Conservation (phyloP, 1,140 invertebrate genomes). For the Macrostomum lignano region DNA sequence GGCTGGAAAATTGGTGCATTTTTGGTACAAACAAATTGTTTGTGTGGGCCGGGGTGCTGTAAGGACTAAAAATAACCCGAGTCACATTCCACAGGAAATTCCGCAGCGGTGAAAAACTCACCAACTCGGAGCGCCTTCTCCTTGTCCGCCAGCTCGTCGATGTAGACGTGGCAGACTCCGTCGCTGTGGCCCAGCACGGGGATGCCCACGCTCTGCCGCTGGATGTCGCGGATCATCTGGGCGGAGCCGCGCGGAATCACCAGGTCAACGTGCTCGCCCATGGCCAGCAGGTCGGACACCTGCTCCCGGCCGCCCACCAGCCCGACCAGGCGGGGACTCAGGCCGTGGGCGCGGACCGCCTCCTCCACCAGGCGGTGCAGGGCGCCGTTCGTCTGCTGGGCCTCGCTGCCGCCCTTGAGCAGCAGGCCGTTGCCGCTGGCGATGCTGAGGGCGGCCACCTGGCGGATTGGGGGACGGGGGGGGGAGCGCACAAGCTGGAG, state of each 20-base stretch:
- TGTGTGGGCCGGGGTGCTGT: too few species aligned
- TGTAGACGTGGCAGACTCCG: conserved; percentile 78
- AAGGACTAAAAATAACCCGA: too few species aligned
- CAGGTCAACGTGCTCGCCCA: conserved; percentile 76
- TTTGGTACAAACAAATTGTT: too few species aligned
- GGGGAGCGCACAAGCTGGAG: too few species aligned
- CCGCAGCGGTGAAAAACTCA: too few species aligned
- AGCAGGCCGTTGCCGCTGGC: conserved; percentile 78
- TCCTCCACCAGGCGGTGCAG: conserved; percentile 74
- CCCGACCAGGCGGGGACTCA: conserved; percentile 1
- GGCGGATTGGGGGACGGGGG: too few species aligned
- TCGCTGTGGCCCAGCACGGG: conserved; percentile 90
- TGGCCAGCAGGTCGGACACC: conserved; percentile 58
- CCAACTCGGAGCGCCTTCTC: conserved; percentile 54
- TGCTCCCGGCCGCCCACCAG: conserved; percentile 65
- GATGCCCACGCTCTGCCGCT: conserved; percentile 55
- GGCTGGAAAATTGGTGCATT: too few species aligned
- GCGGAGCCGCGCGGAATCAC: conserved; percentile 83
- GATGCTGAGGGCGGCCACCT: conserved; percentile 75
- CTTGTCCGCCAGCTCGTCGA: conserved; percentile 62
- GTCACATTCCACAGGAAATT: too few species aligned
- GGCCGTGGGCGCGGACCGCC: conserved; percentile 33
- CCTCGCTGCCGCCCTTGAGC: conserved; percentile 86
- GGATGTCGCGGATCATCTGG: conserved; percentile 60
- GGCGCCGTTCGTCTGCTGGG: conserved; percentile 60